Evolutionary conservation across 1,140 invertebrate genomes (phyloP).

Genomic region (Drosophila carrolli): DNA sequence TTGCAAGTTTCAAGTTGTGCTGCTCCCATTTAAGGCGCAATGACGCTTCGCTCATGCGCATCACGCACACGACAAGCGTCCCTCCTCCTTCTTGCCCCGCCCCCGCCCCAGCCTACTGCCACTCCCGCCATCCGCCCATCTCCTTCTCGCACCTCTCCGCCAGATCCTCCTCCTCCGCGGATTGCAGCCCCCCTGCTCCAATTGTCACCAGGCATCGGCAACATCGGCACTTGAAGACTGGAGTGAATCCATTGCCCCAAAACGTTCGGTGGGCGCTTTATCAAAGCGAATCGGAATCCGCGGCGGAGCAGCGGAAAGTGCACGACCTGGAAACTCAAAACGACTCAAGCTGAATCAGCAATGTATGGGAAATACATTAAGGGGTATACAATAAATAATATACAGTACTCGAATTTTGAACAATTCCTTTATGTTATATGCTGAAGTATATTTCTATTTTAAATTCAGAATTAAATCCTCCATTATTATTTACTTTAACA

Average conservation of each 20-base stretch:
- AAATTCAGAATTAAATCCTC: no score
- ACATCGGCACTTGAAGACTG: constrained; percentile 11
- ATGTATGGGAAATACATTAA: not conserved
- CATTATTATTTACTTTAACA: no score
- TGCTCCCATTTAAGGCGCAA: constrained; percentile 81
- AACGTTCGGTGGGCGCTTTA: constrained; percentile 57
- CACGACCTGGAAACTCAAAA: constrained; percentile 48
- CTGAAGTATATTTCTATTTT: no score
- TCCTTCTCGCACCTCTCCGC: constrained; percentile 5
- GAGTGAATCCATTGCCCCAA: constrained; percentile 56
- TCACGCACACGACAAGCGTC: constrained; percentile 67
- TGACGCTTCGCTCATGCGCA: constrained; percentile 79
- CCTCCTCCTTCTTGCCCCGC: constrained; percentile 5
- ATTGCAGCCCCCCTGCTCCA: constrained; percentile 5
- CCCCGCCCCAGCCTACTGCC: constrained; percentile 1
- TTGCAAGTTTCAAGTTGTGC: constrained; percentile 48
- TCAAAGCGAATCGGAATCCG: constrained; percentile 57
- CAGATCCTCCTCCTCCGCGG: constrained; percentile 24
- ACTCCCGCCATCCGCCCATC: not conserved
- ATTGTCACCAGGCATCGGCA: constrained; percentile 23
- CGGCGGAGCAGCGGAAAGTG: constrained; percentile 37
- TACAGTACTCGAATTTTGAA: not conserved
- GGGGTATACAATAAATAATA: not conserved
- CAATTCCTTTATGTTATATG: no score
- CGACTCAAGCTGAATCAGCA: constrained; percentile 21